Conservation (phyloP, 2,797 vertebrate genomes). For the Anomalospiza imberbis region DNA sequence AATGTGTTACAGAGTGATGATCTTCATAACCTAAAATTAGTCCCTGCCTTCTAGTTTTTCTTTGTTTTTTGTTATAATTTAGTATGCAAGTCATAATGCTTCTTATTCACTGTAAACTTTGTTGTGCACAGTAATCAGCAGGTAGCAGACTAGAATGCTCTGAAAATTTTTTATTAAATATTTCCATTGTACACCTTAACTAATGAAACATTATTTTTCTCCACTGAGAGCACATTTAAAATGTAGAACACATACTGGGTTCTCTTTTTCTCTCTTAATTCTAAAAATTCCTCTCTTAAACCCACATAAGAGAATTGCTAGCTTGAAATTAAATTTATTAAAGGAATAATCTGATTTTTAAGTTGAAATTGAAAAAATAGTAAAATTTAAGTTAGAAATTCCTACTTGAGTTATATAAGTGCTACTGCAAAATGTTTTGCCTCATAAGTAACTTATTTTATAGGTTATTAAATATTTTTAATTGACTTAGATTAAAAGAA, state of each 20-base stretch:
- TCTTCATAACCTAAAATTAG: background rate
- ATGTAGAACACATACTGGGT: background rate
- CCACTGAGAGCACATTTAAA: background rate
- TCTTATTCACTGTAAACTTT: background rate
- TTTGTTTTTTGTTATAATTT: background rate
- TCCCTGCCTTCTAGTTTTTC: background rate
- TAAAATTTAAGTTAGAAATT: background rate
- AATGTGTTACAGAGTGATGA: background rate
- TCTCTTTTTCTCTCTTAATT: background rate
- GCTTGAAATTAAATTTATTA: background rate
- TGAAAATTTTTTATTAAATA: background rate
- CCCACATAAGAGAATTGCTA: background rate
- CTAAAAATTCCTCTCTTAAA: background rate
- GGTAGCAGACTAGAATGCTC: background rate
- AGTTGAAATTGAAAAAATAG: background rate
- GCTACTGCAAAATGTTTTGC: background rate
- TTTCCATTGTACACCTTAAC: background rate
- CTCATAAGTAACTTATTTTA: background rate
- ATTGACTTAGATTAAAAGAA: background rate
- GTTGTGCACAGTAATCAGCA: background rate
- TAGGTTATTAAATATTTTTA: background rate
- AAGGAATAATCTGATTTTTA: background rate
- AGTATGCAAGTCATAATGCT: background rate
- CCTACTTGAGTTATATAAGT: fast-evolving
- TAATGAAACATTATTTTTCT: background rate